phyloP scores from a whole-genome alignment of 2,797 vertebrate genomes.

The Echiichthys vipera region DNA sequence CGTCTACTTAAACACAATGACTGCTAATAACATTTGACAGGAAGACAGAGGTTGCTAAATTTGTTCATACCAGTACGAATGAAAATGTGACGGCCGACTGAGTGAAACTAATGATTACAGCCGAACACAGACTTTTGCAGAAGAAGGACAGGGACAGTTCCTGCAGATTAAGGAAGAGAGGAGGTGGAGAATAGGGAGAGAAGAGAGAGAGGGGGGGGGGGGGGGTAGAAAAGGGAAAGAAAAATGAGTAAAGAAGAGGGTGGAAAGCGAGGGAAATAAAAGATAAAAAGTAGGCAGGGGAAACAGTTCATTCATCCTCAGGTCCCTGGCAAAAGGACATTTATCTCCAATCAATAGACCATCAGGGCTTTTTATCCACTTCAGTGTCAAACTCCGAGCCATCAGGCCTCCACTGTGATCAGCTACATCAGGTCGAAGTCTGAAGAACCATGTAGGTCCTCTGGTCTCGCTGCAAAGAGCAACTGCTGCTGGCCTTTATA shows the following conservation, averaged over 20 bases:
- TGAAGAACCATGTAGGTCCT: conserved; percentile 12
- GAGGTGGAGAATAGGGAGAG: background rate
- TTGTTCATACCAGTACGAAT: conserved; percentile 40
- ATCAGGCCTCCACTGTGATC: conserved; percentile 37
- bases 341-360: conserved; percentile 48
- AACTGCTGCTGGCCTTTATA: background rate
- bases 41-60: conserved; percentile 46
- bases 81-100: conserved; percentile 35
- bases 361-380: conserved; percentile 46
- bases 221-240: background rate
- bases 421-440: conserved; percentile 21
- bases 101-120: conserved; percentile 35
- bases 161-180: conserved; percentile 3
- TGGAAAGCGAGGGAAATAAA: background rate
- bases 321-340: conserved; percentile 36
- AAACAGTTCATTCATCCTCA: conserved; percentile 44
- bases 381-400: conserved; percentile 31
- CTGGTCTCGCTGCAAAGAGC: background rate
- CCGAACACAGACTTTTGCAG: background rate
- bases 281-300: background rate
- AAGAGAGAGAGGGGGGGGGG: background rate
- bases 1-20: conserved; percentile 42
- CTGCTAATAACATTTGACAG: conserved; percentile 57
- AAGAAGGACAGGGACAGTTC: conserved; percentile 38
- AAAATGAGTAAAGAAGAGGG: background rate